Evolutionary conservation across 2,888 invertebrate species (phyloP).

Genomic region (Troides helena): DNA sequence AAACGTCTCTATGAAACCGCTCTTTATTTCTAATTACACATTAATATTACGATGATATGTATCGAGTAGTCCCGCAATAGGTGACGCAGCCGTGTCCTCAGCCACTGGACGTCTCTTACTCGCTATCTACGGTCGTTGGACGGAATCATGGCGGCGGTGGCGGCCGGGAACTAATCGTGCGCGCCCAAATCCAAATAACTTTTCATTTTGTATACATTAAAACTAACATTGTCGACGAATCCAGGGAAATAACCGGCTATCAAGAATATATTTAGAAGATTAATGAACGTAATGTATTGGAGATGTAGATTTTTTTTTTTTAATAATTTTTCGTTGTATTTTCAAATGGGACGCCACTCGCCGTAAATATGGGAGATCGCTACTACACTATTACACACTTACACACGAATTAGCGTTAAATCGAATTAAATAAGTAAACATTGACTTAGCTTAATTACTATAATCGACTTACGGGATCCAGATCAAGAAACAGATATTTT

Average conservation of each 20-base stretch:
- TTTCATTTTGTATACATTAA: not conserved
- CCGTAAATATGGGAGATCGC: slow-evolving; percentile 78
- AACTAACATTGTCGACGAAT: slow-evolving; percentile 35
- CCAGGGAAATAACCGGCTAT: slow-evolving; percentile 24
- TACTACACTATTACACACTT: slow-evolving; percentile 77
- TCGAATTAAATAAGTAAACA: slow-evolving; percentile 79
- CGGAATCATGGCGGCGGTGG: slow-evolving; percentile 78
- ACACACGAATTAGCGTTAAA: slow-evolving; percentile 76
- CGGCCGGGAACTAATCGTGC: slow-evolving; percentile 46
- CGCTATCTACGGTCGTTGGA: slow-evolving; percentile 81
- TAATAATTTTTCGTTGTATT: slow-evolving; percentile 73
- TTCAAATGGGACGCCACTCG: slow-evolving; percentile 61
- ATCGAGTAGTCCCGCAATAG: slow-evolving; percentile 85
- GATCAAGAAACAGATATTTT: slow-evolving; percentile 50
- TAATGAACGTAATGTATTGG: not conserved
- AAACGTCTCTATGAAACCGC: slow-evolving; percentile 81
- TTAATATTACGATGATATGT: slow-evolving; percentile 87
- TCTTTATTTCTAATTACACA: slow-evolving; percentile 77
- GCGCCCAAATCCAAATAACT: slow-evolving; percentile 41
- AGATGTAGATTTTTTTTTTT: not conserved
- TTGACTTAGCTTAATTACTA: slow-evolving; percentile 78
- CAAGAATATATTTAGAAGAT: not conserved
- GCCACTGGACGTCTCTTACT: slow-evolving; percentile 81
- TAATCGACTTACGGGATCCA: slow-evolving; percentile 58
- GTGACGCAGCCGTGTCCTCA: slow-evolving; percentile 80